phyloP scores from a whole-genome alignment of 2,888 invertebrate species.

The Lissocephala sabroskyi region DNA sequence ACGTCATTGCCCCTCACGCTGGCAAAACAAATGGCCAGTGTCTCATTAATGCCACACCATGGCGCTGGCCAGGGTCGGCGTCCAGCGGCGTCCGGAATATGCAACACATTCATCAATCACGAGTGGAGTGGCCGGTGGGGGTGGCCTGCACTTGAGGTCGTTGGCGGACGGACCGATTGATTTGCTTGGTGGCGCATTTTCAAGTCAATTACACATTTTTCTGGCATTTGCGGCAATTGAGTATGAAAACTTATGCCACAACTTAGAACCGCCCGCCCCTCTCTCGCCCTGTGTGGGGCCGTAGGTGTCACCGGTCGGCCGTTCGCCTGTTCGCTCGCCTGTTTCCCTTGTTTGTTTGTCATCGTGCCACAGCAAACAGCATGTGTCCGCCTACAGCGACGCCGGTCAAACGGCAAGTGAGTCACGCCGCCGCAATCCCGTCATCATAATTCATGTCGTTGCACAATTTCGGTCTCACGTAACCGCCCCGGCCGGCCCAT shows the following conservation, averaged over 20 bases:
- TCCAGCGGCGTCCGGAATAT: slow-evolving; percentile 64
- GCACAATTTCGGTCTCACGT: too few relatives aligned
- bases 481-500: too few relatives aligned
- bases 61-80: slow-evolving; percentile 36
- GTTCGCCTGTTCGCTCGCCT: too few relatives aligned
- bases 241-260: slow-evolving; percentile 48
- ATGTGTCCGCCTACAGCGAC: slow-evolving; percentile 48
- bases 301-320: background rate
- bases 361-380: slow-evolving; percentile 9
- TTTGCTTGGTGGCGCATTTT: slow-evolving; percentile 65
- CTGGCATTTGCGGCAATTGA: slow-evolving; percentile 58
- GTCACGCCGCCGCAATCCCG: slow-evolving; percentile 44
- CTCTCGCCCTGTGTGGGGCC: background rate
- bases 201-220: slow-evolving; percentile 67
- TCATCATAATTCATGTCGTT: slow-evolving; percentile 40
- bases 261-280: slow-evolving; percentile 24
- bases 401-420: slow-evolving; percentile 47
- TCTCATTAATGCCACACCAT: slow-evolving; percentile 61
- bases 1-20: slow-evolving; percentile 38
- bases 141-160: slow-evolving; percentile 60
- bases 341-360: too few relatives aligned
- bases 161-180: slow-evolving; percentile 46
- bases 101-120: slow-evolving; percentile 69
- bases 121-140: too few relatives aligned
- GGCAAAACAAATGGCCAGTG: slow-evolving; percentile 55